These are phyloP conservation scores for Nebria brevicollis DNA, from an alignment of 2,888 invertebrate species.

Conservation along the genomic window DNA sequence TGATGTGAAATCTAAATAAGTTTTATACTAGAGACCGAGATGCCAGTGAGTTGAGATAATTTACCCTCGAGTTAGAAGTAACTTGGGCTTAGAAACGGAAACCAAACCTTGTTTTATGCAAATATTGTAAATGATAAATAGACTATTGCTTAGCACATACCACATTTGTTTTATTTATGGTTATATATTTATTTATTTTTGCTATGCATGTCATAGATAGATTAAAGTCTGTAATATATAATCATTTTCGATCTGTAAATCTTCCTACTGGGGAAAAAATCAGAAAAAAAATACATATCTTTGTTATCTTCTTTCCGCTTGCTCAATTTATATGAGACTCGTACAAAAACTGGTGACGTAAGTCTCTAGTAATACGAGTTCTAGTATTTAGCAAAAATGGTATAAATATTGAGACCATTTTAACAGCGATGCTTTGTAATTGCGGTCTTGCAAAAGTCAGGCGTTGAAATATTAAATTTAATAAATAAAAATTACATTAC, in stretches of 20 bases:
- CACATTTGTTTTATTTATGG: not conserved
- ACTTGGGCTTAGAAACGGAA: not conserved
- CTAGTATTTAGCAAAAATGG: not conserved
- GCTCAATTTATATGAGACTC: too few relatives aligned
- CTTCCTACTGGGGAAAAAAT: not conserved
- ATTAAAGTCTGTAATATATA: not conserved
- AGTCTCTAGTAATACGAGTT: not conserved
- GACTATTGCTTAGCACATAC: not conserved
- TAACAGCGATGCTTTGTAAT: not conserved
- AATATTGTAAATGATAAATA: not conserved
- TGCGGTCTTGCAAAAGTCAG: not conserved
- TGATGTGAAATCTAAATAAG: not conserved
- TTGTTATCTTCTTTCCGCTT: too few relatives aligned
- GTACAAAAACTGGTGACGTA: too few relatives aligned
- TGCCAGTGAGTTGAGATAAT: not conserved
- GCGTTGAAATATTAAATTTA: not conserved
- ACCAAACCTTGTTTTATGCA: not conserved
- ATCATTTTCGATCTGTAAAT: not conserved
- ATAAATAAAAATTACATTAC: not conserved
- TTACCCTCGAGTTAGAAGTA: constrained; percentile 1
- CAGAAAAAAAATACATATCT: too few relatives aligned
- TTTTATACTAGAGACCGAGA: not conserved
- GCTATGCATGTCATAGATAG: not conserved
- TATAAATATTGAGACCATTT: not conserved
- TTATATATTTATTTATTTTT: not conserved